A percentile compares a stretch with the other conserved stretches of the same genome.
Conservation (phyloP, 92 coral and sea anemone genomes). For the Epizoanthus stellaris region DNA sequence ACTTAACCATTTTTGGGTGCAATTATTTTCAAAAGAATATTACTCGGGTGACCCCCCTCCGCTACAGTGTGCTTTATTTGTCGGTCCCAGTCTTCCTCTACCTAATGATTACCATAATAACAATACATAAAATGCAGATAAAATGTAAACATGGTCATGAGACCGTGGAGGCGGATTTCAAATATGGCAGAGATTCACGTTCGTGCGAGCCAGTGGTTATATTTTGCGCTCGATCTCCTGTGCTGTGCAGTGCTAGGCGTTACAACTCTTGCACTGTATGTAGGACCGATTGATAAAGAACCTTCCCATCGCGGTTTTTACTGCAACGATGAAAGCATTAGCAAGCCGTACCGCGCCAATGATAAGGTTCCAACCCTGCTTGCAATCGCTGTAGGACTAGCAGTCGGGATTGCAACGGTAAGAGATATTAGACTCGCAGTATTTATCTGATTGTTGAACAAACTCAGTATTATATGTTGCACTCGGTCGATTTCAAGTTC, state of each 20-base stretch:
- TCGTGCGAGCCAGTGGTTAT: not conserved
- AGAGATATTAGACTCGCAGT: not conserved
- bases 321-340: constrained; percentile 91
- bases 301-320: constrained; percentile 93
- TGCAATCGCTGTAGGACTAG: constrained; percentile 10
- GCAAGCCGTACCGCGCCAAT: constrained; percentile 75
- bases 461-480: too few species aligned
- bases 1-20: too few species aligned
- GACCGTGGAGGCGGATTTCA: too few species aligned
- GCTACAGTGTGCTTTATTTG: too few species aligned
- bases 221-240: constrained; percentile 16
- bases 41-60: too few species aligned
- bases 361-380: constrained; percentile 32
- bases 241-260: constrained; percentile 34
- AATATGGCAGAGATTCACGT: not conserved
- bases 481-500: too few species aligned
- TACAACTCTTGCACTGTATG: constrained; percentile 26
- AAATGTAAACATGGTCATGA: too few species aligned
- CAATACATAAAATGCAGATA: not conserved
- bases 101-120: not conserved
- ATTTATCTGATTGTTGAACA: not conserved
- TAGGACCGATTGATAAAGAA: constrained; percentile 16
- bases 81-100: too few species aligned
- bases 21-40: too few species aligned
- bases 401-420: constrained; percentile 32